These are phyloP conservation scores for Colletes latitarsis DNA, from an alignment of 1,140 invertebrate species.

Conservation along the genomic window DNA sequence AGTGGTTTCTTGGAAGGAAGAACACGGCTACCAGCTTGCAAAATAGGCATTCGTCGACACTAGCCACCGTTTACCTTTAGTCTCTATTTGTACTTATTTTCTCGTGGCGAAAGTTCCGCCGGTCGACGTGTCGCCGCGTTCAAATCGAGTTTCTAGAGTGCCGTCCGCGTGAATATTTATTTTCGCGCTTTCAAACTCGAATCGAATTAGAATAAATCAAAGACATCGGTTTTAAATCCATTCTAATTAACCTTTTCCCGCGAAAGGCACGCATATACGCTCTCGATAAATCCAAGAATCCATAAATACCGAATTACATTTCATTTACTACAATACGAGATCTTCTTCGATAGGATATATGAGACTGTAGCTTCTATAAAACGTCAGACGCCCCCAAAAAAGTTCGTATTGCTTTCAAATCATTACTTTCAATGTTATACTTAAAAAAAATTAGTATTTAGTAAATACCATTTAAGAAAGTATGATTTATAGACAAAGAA, in stretches of 20 bases:
- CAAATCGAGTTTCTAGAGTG: background rate
- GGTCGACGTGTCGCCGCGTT: conserved; percentile 25
- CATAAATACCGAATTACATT: background rate
- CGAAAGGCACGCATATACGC: too few species aligned
- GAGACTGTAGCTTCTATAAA: too few species aligned
- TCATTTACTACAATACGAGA: background rate
- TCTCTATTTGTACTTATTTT: conserved; percentile 58
- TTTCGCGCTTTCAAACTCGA: conserved; percentile 16
- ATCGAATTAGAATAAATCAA: background rate
- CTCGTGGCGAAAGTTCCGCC: conserved; percentile 16
- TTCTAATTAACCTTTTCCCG: background rate
- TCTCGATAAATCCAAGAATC: too few species aligned
- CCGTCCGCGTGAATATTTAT: conserved; percentile 23
- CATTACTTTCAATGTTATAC: too few species aligned
- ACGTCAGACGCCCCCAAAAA: too few species aligned
- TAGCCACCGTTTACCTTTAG: conserved; percentile 64
- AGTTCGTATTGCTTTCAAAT: too few species aligned
- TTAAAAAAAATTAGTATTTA: too few species aligned
- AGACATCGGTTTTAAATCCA: background rate
- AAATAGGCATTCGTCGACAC: conserved; percentile 70
- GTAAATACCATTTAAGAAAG: too few species aligned
- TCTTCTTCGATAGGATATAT: too few species aligned
- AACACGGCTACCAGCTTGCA: conserved; percentile 75
- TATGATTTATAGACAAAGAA: too few species aligned
- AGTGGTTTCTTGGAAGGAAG: conserved; percentile 71